Evolutionary conservation across 2,888 invertebrate genomes (phyloP).

Genomic region (Phytoseiulus persimilis): DNA sequence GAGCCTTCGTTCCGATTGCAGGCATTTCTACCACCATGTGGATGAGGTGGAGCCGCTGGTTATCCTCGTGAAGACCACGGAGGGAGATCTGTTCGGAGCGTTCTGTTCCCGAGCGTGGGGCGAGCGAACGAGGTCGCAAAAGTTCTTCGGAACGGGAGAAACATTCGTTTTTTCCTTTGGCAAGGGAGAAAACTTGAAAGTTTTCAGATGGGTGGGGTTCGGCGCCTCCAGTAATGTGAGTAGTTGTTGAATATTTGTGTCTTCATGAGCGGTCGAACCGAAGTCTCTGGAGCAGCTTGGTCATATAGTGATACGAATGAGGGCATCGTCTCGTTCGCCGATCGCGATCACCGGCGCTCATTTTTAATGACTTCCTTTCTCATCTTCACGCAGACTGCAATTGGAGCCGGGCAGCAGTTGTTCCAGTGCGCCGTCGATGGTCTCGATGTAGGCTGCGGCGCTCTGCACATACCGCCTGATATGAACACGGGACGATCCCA

Average conservation of each 20-base stretch:
- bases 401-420: slow-evolving; percentile 29
- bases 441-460: slow-evolving; percentile 27
- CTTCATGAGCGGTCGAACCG: too few relatives aligned
- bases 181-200: background rate
- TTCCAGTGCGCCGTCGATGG: slow-evolving; percentile 16
- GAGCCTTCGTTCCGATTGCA: background rate
- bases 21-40: background rate
- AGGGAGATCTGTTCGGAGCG: slow-evolving; percentile 12
- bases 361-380: too few relatives aligned
- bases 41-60: slow-evolving; percentile 10
- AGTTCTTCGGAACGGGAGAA: slow-evolving; percentile 31
- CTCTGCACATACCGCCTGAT: slow-evolving; percentile 31
- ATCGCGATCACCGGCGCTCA: too few relatives aligned
- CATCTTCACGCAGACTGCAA: background rate
- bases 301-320: too few relatives aligned
- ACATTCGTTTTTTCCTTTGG: slow-evolving; percentile 21
- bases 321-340: too few relatives aligned
- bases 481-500: slow-evolving; percentile 14
- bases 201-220: slow-evolving; percentile 9
- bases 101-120: slow-evolving; percentile 33
- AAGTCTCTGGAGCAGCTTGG: too few relatives aligned
- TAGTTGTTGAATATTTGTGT: too few relatives aligned
- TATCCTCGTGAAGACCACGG: slow-evolving; percentile 14
- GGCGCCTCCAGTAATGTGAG: slow-evolving; percentile 19
- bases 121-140: background rate